Conservation (phyloP, 2,888 invertebrate species). For the Drosophila gaucha region DNA sequence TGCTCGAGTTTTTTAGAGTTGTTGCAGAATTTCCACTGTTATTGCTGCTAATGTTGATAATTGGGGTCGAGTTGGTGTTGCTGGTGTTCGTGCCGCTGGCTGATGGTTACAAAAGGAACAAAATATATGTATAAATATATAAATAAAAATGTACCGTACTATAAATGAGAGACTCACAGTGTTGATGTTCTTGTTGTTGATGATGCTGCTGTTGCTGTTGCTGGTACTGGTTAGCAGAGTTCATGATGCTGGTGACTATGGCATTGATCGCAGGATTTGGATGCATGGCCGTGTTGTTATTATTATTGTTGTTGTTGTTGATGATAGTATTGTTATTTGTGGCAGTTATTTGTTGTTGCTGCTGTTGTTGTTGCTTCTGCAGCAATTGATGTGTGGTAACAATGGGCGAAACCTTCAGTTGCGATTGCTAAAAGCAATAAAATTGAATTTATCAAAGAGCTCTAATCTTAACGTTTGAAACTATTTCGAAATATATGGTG, state of each 20-base stretch:
- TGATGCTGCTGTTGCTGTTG: slow-evolving; percentile 84
- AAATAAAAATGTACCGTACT: too few relatives aligned
- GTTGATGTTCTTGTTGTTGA: slow-evolving; percentile 51
- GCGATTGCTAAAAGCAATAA: slow-evolving; percentile 87
- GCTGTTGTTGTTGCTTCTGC: slow-evolving; percentile 84
- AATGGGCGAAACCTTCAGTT: slow-evolving; percentile 86
- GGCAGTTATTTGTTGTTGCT: slow-evolving; percentile 61
- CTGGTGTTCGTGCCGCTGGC: slow-evolving; percentile 61
- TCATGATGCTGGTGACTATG: slow-evolving; percentile 92
- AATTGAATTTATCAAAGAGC: too few relatives aligned
- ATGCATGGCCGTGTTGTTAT: slow-evolving; percentile 76
- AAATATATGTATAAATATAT: not conserved
- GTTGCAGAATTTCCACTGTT: slow-evolving; percentile 33
- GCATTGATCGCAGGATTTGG: slow-evolving; percentile 89
- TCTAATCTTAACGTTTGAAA: too few relatives aligned
- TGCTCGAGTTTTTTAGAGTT: slow-evolving; percentile 83
- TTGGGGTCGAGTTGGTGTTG: slow-evolving; percentile 34
- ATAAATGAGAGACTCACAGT: slow-evolving; percentile 37
- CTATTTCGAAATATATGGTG: too few relatives aligned
- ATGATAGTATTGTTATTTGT: slow-evolving; percentile 53
- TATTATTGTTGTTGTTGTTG: slow-evolving; percentile 59
- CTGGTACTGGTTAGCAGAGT: slow-evolving; percentile 92
- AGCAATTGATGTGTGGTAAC: slow-evolving; percentile 77
- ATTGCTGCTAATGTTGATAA: slow-evolving; percentile 35
- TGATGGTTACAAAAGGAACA: slow-evolving; percentile 3